Percentiles rank a stretch among this genome's conserved stretches.
phyloP scores from a whole-genome alignment of 2,797 vertebrate genomes.

The Podarcis lilfordi region DNA sequence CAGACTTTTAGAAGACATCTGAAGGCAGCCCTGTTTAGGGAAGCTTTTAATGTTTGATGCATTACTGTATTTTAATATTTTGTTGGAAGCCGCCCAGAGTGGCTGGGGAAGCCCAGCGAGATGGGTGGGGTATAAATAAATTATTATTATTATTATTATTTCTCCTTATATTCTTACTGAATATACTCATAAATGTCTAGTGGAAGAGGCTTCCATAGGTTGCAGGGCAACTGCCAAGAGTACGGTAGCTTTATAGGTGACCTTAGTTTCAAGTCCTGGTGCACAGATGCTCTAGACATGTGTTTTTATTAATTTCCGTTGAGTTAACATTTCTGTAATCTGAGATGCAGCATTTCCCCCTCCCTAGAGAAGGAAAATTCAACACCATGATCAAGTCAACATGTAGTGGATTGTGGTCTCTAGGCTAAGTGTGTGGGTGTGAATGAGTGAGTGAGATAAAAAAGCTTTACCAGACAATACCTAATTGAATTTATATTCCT shows the following conservation, averaged over 20 bases:
- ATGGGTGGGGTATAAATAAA: too few species aligned
- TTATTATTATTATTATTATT: too few species aligned
- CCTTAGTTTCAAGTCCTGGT: neutral
- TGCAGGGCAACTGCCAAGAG: neutral
- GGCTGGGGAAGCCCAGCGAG: too few species aligned
- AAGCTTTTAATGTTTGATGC: too few species aligned
- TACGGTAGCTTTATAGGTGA: neutral
- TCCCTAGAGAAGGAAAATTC: neutral
- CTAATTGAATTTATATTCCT: constrained; percentile 8
- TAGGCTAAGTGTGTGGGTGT: neutral
- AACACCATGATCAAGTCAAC: fast-evolving
- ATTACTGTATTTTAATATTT: too few species aligned
- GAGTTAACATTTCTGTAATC: neutral
- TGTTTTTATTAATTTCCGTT: neutral
- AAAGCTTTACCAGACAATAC: neutral
- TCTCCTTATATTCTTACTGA: neutral
- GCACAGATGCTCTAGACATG: neutral
- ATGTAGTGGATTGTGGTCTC: neutral
- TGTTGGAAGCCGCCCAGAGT: too few species aligned
- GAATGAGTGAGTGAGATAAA: neutral
- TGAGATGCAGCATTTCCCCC: neutral
- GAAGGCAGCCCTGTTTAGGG: too few species aligned
- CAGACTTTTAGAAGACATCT: too few species aligned
- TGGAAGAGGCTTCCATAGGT: neutral
- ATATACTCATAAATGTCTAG: neutral